Base-by-base conservation (phyloP, 92 coral and sea anemone genomes). In the Umimayanthus kanabou region DNA sequence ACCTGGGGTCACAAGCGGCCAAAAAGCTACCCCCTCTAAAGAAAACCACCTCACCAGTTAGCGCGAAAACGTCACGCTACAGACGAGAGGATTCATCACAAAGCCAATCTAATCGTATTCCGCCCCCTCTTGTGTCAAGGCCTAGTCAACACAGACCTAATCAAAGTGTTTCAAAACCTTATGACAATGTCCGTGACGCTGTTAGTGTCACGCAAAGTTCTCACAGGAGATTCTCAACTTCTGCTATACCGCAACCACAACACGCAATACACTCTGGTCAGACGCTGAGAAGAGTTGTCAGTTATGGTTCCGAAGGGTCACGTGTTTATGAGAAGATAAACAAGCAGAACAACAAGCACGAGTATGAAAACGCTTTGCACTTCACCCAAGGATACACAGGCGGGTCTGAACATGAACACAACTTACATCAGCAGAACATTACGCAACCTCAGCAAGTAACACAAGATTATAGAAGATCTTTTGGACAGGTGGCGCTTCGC, bases 261-360 rank as follows among this genome's bases (percentile, higher is more conserved):
- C 49, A 69, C 16, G 67, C 87, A 45, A 25, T 43, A 28, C 87
- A 71, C 23, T 83, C 87, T 43, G 65, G 78, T 83, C 87, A 69
- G 65, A 23, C 74, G 37, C 26, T 83, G 77, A 83, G 78, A 70
- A 71, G 87, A 70, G 87, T 78, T 69, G 77, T 77, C 28, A 83
- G 87, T 43, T 83, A 83, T 71, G 79, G 77, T 39, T 83, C 42
- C 78, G 87, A 70, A 45, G 45, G 37, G 16, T 8, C 42, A 39
- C 78, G 26, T 14, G 40, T 15, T 66, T 81, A 81, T 39, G 76
- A 66, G 37, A 66, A 43, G 30, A 50, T 20, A 70, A 83, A 73
- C 76, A 73, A 70, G 29, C 77, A 70, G 33, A 70, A 71, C 64
- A 14, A 18, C 29, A 37, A 8, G 20, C 87, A 70, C 2, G 66